phyloP scores from a whole-genome alignment of 2,888 invertebrate genomes.

The Lampropteryx suffumata region DNA sequence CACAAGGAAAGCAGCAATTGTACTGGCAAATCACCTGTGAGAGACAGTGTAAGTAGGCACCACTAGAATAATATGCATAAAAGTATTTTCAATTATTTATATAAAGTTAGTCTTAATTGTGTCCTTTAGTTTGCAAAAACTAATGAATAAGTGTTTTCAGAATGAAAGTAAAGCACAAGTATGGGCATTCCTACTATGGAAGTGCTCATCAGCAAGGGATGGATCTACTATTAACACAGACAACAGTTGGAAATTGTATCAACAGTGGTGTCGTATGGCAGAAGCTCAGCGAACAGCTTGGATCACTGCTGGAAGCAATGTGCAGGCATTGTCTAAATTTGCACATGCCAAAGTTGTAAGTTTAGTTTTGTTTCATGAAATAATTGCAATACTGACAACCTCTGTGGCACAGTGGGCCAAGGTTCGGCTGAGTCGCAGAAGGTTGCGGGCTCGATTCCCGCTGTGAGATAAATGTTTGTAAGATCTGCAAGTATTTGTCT shows the following conservation, averaged over 20 bases:
- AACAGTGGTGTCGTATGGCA: slow-evolving; percentile 92
- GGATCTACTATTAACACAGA: slow-evolving; percentile 77
- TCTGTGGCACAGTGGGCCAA: too few relatives aligned
- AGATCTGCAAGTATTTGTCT: too few relatives aligned
- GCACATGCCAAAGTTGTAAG: slow-evolving; percentile 86
- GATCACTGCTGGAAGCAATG: slow-evolving; percentile 90
- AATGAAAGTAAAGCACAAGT: slow-evolving; percentile 91
- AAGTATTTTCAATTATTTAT: too few relatives aligned
- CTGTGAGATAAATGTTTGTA: too few relatives aligned
- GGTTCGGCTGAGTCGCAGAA: too few relatives aligned
- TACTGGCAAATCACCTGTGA: slow-evolving; percentile 84
- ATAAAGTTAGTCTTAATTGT: too few relatives aligned
- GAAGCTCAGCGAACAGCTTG: slow-evolving; percentile 88
- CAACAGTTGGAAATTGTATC: slow-evolving; percentile 91
- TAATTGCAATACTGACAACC: too few relatives aligned
- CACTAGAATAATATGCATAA: too few relatives aligned
- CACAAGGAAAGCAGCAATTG: slow-evolving; percentile 86
- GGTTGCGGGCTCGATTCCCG: too few relatives aligned
- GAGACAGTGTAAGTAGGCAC: slow-evolving; percentile 83
- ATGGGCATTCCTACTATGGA: slow-evolving; percentile 93
- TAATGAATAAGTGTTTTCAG: slow-evolving; percentile 54
- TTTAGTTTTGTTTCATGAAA: slow-evolving; percentile 27
- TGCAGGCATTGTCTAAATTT: slow-evolving; percentile 87
- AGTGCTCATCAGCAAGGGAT: slow-evolving; percentile 78
- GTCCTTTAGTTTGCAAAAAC: not conserved